Conservation (phyloP, 2,797 vertebrate genomes). For the Oreochromis grahami region DNA sequence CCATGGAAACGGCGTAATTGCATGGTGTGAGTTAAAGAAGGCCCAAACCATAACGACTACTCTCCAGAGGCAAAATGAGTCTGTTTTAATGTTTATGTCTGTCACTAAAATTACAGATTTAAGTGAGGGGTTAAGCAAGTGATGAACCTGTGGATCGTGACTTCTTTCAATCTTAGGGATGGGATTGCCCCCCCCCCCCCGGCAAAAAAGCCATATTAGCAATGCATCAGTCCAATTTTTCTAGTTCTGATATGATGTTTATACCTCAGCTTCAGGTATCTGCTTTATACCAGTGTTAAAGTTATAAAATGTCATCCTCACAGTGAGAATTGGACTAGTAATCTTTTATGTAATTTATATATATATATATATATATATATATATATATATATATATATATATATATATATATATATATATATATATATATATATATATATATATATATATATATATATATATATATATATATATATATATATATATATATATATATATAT, state of each 20-base stretch:
- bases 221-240: not conserved
- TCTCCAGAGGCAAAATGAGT: slow-evolving; percentile 52
- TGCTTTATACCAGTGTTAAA: not conserved
- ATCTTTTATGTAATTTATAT: not conserved
- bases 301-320: not conserved
- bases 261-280: not conserved
- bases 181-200: fast-evolving
- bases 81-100: slow-evolving; percentile 61
- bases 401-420: too few species aligned
- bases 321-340: not conserved
- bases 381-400: too few species aligned
- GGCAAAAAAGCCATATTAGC: not conserved
- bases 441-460: too few species aligned
- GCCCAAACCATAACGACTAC: slow-evolving; percentile 58
- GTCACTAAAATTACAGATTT: slow-evolving; percentile 52
- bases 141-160: slow-evolving; percentile 16
- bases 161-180: not conserved
- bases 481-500: too few species aligned
- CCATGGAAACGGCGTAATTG: slow-evolving; percentile 61
- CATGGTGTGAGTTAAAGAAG: slow-evolving; percentile 39
- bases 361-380: too few species aligned
- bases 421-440: too few species aligned
- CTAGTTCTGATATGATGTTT: not conserved
- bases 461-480: too few species aligned
- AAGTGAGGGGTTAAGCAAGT: slow-evolving; percentile 13